Conservation (phyloP, 2,113 vertebrate genomes). For the Callithrix jacchus region DNA sequence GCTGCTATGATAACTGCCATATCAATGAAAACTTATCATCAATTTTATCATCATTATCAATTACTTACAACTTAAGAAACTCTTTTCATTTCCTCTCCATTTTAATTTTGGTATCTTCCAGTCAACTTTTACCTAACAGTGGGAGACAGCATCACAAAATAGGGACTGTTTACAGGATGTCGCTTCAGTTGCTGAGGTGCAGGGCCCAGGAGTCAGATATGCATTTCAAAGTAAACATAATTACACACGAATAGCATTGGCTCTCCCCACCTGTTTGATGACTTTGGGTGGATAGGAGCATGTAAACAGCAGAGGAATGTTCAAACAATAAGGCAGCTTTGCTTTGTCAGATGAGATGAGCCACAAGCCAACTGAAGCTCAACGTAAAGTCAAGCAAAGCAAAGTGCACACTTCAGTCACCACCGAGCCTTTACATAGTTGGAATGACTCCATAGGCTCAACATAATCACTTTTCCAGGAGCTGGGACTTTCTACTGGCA, state of each 20-base stretch:
- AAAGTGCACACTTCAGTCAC: neutral
- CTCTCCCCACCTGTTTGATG: neutral
- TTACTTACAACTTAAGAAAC: conserved; percentile 59
- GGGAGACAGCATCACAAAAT: neutral
- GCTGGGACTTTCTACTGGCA: neutral
- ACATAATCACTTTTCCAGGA: neutral
- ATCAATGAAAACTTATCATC: conserved; percentile 78
- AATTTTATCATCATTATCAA: conserved; percentile 75
- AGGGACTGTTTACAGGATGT: neutral
- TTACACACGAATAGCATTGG: neutral
- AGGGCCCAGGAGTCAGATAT: neutral
- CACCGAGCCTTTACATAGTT: neutral
- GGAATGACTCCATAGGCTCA: neutral
- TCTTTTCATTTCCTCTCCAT: conserved; percentile 59
- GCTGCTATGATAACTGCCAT: conserved; percentile 68
- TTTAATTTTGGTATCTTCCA: conserved; percentile 6
- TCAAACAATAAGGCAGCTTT: neutral
- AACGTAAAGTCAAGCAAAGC: neutral
- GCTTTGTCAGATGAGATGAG: neutral
- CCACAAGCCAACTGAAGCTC: neutral
- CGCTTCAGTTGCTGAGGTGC: neutral
- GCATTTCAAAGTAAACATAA: neutral
- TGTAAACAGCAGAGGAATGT: neutral
- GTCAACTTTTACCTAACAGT: neutral
- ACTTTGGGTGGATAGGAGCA: neutral